Percentiles rank a stretch among this genome's conserved stretches.
Evolutionary conservation across 2,888 invertebrate species (phyloP).

Genomic region (Drosophila falleni): DNA sequence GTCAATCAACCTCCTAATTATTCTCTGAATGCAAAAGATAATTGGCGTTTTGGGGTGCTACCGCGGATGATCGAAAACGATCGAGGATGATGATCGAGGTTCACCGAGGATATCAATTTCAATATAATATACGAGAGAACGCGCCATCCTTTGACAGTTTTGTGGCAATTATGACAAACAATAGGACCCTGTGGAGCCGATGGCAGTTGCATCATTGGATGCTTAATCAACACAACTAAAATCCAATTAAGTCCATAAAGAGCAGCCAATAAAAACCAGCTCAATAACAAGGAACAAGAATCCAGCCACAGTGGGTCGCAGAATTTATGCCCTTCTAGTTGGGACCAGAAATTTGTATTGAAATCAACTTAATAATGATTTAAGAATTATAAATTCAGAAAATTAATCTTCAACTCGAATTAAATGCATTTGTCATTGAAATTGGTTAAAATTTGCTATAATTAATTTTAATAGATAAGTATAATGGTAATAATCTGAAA

Average conservation of each 20-base stretch:
- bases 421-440: not conserved
- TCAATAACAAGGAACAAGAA: constrained; percentile 3
- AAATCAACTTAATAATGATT: not conserved
- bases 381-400: not conserved
- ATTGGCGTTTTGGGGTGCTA: constrained; percentile 79
- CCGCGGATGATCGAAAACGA: constrained; percentile 24
- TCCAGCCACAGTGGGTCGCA: constrained; percentile 5
- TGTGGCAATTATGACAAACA: constrained; percentile 76
- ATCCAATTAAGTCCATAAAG: constrained; percentile 83
- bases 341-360: not conserved
- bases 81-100: constrained; percentile 8
- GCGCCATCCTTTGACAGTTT: constrained; percentile 50
- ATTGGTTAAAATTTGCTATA: not conserved
- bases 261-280: constrained; percentile 32
- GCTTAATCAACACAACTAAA: constrained; percentile 73
- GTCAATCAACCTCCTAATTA: constrained; percentile 86
- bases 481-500: not conserved
- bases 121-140: constrained; percentile 73
- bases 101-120: constrained; percentile 79
- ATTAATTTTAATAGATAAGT: not conserved
- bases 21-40: constrained; percentile 86
- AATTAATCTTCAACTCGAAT: not conserved
- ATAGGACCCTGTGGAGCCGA: constrained; percentile 42
- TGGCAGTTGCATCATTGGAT: constrained; percentile 38
- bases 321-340: constrained; percentile 23